A percentile compares a stretch with the other conserved stretches of the same genome.
These are phyloP conservation scores for Himalopsyche phryganea DNA, from an alignment of 1,140 invertebrate genomes.

Conservation along the genomic window DNA sequence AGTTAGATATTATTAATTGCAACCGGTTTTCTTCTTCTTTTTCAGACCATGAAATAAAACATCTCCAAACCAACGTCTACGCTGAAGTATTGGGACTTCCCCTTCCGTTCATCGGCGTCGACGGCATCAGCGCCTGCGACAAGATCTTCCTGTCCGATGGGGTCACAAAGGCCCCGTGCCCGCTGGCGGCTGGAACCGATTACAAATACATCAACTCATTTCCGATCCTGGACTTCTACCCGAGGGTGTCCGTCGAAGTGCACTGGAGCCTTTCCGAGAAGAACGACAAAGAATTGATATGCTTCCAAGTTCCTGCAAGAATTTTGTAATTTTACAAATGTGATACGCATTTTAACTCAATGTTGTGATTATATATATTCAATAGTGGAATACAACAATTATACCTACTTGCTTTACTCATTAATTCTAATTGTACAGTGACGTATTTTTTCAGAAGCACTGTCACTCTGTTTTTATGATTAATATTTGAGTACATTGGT, in stretches of 20 bases:
- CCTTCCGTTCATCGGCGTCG: slow-evolving; percentile 72
- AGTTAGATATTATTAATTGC: too few relatives aligned
- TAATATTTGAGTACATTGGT: too few relatives aligned
- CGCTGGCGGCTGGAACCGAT: slow-evolving; percentile 59
- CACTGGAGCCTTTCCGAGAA: slow-evolving; percentile 58
- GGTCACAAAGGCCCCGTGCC: slow-evolving; percentile 57
- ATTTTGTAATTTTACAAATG: slow-evolving; percentile 51
- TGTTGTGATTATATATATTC: too few relatives aligned
- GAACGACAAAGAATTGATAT: slow-evolving; percentile 51
- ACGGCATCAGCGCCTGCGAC: slow-evolving; percentile 64
- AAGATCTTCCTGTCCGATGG: slow-evolving; percentile 58
- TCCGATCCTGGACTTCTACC: slow-evolving; percentile 63
- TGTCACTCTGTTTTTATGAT: too few relatives aligned
- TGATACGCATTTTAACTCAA: too few relatives aligned
- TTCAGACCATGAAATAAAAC: slow-evolving; percentile 45
- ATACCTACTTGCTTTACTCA: too few relatives aligned
- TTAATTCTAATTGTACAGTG: too few relatives aligned
- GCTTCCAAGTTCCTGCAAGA: slow-evolving; percentile 65
- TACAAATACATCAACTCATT: slow-evolving; percentile 71
- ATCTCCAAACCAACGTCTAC: slow-evolving; percentile 54
- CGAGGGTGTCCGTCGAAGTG: slow-evolving; percentile 60
- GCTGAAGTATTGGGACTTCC: slow-evolving; percentile 59
- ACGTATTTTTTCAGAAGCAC: too few relatives aligned
- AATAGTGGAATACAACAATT: too few relatives aligned
- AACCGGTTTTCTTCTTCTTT: too few relatives aligned